phyloP scores from a whole-genome alignment of 1,140 invertebrate genomes.

The Laupala kohalensis region DNA sequence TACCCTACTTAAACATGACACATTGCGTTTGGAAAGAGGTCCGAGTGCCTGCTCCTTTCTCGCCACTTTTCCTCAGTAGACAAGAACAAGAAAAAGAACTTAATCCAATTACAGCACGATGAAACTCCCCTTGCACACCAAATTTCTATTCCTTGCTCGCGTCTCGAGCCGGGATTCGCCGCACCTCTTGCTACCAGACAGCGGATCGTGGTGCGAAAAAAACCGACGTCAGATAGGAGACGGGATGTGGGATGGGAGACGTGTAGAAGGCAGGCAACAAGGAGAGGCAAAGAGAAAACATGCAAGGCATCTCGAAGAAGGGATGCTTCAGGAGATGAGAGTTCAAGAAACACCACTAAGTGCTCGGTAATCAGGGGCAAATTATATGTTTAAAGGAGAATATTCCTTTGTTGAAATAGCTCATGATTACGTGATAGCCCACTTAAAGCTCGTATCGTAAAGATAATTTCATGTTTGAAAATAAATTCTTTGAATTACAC shows the following conservation, averaged over 20 bases:
- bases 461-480: no score
- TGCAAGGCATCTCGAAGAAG: background rate
- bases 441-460: no score
- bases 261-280: background rate
- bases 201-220: no score
- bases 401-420: no score
- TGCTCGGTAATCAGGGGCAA: no score
- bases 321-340: no score
- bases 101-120: background rate
- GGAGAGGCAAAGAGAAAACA: background rate
- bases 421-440: no score
- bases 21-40: background rate
- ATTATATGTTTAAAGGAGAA: no score
- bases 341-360: no score
- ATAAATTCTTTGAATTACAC: no score
- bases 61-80: background rate
- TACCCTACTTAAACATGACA: background rate
- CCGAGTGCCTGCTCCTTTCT: background rate
- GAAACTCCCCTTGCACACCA: background rate
- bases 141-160: background rate
- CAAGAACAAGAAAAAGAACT: background rate
- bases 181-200: no score
- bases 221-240: no score
- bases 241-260: background rate
- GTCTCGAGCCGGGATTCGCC: background rate